Base-by-base conservation (phyloP, 2,797 vertebrate species). In the Monodelphis domestica region DNA sequence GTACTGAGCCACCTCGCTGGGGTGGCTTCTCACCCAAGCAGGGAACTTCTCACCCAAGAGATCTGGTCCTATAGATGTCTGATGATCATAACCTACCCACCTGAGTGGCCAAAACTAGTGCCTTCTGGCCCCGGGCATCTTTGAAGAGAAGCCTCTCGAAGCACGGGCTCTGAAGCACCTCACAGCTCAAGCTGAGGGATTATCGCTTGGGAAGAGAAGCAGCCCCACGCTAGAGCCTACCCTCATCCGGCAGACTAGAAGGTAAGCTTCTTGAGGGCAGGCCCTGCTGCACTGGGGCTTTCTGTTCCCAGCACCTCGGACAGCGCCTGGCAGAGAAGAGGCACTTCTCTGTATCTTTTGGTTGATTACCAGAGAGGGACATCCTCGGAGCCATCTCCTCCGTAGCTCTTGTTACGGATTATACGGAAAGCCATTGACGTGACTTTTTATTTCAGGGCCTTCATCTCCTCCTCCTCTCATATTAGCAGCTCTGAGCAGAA, bases 361-460 rank as follows among this genome's bases (percentile, higher is more conserved):
- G 53, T 12, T 93, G n/a, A 54, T 87, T 89, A n/a, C n/a, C n/a
- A 24, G 38, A 78, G 17, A 45, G 78, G 70, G 70, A 45, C 17
- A 45, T 78, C 87, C 54, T 87, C 12, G 29, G 33, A 89, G 21
- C 54, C 30, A 52, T 30, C 51, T 56, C 84, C 87, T 78, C 4
- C 54, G 6, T 2, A 93, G 63, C 78, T 54, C 15, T 24, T 53
- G 21, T n/a, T 28, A 78, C 70, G 45, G 21, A 78, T 38, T 78
- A 53, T 5, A 45, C 45, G 53, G 54, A 45, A 70, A 51, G 51
- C 63, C 29, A 7, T 4, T 55, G 70, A 53, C 29, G 87, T 90
- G 45, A 45, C 17, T 91, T 89, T 97, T 98, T 94, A 99, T 98
- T 98, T 99, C 98, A 91, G 98, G 96, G 96, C 98, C 98, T 96